phyloP scores from a whole-genome alignment of 2,888 invertebrate genomes.

The Hirtodrosophila duncani region DNA sequence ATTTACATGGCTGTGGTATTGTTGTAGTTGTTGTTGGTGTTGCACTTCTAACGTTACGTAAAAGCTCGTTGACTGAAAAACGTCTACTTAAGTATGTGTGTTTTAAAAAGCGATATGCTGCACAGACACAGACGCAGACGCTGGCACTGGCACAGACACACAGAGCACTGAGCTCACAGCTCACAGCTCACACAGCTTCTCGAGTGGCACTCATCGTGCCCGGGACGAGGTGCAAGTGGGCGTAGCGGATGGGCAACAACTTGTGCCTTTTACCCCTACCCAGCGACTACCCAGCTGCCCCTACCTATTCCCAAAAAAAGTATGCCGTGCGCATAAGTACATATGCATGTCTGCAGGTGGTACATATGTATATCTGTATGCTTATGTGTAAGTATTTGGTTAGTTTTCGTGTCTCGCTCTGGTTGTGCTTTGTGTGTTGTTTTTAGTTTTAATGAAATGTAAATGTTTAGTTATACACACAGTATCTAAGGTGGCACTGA shows the following conservation, averaged over 20 bases:
- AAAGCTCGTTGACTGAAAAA: conserved; percentile 70
- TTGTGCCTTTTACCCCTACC: conserved; percentile 40
- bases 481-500: neutral
- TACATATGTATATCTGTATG: conserved; percentile 18
- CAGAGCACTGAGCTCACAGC: conserved; percentile 18
- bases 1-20: conserved; percentile 33
- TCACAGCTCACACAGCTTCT: conserved; percentile 42
- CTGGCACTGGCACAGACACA: conserved; percentile 12
- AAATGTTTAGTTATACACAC: conserved; percentile 67
- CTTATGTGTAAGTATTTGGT: conserved; percentile 45
- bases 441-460: conserved; percentile 71
- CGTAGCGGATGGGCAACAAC: conserved; percentile 40
- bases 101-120: conserved; percentile 51
- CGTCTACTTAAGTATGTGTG: conserved; percentile 69
- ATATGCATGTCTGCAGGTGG: neutral
- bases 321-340: conserved; percentile 34
- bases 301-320: too few relatives aligned
- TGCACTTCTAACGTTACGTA: conserved; percentile 65
- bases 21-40: conserved; percentile 53
- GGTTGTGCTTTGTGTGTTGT: conserved; percentile 65
- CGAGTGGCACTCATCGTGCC: conserved; percentile 66
- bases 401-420: conserved; percentile 56
- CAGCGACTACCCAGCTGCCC: too few relatives aligned
- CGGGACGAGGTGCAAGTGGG: conserved; percentile 41
- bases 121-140: conserved; percentile 24